Evolutionary conservation across 2,888 invertebrate species (phyloP).

Genomic region (Coronaproctus castanopsis): DNA sequence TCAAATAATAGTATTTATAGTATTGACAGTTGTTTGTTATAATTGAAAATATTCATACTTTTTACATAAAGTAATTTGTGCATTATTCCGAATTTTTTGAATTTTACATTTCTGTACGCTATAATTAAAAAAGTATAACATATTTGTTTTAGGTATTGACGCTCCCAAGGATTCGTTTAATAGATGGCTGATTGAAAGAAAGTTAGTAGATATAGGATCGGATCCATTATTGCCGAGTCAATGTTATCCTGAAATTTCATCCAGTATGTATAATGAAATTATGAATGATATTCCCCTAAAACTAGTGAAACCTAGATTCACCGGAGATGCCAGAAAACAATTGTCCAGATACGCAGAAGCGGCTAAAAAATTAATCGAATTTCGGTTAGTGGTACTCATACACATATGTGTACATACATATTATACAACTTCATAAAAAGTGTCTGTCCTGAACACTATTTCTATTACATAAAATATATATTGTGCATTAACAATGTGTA

Average conservation of each 20-base stretch:
- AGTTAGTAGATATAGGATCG: slow-evolving; percentile 69
- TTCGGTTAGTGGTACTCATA: slow-evolving; percentile 29
- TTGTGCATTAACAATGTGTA: too few relatives aligned
- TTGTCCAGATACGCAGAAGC: slow-evolving; percentile 85
- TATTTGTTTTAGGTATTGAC: slow-evolving; percentile 71
- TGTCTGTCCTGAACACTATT: too few relatives aligned
- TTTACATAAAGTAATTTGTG: too few relatives aligned
- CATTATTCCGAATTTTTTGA: too few relatives aligned
- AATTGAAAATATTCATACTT: too few relatives aligned
- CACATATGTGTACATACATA: too few relatives aligned
- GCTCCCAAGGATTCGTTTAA: slow-evolving; percentile 92
- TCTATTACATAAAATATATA: too few relatives aligned
- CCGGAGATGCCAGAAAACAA: slow-evolving; percentile 87
- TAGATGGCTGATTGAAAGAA: slow-evolving; percentile 88
- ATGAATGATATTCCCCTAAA: slow-evolving; percentile 97
- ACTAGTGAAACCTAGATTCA: slow-evolving; percentile 82
- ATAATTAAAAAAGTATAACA: too few relatives aligned
- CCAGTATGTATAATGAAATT: slow-evolving; percentile 88
- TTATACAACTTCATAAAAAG: too few relatives aligned
- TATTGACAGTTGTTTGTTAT: too few relatives aligned
- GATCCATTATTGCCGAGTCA: slow-evolving; percentile 82
- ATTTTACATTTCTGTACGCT: too few relatives aligned
- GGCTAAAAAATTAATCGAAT: slow-evolving; percentile 90
- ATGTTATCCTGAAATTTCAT: slow-evolving; percentile 79
- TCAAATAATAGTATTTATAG: too few relatives aligned